Evolutionary conservation across 1,140 invertebrate genomes (phyloP).

Genomic region (Colletes gigas): DNA sequence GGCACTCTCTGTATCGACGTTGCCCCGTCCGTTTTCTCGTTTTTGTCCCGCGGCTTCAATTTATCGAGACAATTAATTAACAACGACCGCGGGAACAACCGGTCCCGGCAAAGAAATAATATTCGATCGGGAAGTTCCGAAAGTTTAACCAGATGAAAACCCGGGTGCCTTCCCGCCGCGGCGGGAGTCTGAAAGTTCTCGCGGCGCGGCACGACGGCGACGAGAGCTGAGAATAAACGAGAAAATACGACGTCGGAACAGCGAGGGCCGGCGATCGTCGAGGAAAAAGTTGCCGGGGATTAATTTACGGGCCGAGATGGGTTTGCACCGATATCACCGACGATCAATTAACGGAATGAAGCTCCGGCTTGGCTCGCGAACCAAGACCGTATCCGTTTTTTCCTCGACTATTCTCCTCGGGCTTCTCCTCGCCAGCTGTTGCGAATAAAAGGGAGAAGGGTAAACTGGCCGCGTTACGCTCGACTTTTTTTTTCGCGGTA

Average conservation of each 20-base stretch:
- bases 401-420: background rate
- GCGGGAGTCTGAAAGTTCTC: too few species aligned
- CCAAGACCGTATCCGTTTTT: slow-evolving; percentile 19
- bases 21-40: background rate
- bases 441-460: slow-evolving; percentile 10
- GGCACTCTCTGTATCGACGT: background rate
- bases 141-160: slow-evolving; percentile 23
- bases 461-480: slow-evolving; percentile 4
- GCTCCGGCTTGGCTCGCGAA: slow-evolving; percentile 12
- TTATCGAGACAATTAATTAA: slow-evolving; percentile 45
- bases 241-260: too few species aligned
- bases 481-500: slow-evolving; percentile 34
- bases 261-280: background rate
- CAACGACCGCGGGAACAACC: slow-evolving; percentile 3
- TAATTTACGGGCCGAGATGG: slow-evolving; percentile 51
- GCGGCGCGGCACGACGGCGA: too few species aligned
- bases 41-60: background rate
- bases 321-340: slow-evolving; percentile 40
- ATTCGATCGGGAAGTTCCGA: slow-evolving; percentile 7
- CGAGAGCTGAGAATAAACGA: too few species aligned
- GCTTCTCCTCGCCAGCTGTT: slow-evolving; percentile 37
- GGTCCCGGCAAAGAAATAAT: background rate
- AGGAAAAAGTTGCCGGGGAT: slow-evolving; percentile 24
- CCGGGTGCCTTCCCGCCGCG: background rate
- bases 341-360: slow-evolving; percentile 54